Percentiles rank a stretch among this genome's conserved stretches.
Conservation (phyloP, 2,797 vertebrate species). For the Chromis chromis region DNA sequence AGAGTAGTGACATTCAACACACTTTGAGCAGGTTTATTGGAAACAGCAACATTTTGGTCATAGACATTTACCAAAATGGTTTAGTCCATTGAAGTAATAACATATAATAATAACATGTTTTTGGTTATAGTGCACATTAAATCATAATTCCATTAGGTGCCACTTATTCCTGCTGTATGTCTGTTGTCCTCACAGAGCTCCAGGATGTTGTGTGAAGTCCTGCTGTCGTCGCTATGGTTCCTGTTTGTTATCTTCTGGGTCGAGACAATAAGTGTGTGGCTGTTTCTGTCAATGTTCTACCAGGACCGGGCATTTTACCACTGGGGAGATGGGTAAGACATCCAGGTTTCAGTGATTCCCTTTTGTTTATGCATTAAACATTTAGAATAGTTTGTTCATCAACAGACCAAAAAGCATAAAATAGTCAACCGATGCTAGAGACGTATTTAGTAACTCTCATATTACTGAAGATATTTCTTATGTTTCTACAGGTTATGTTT, state of each 20-base stretch:
- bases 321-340: conserved; percentile 83
- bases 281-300: conserved; percentile 87
- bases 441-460: no score
- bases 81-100: no score
- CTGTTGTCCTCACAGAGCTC: conserved; percentile 48
- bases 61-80: no score
- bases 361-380: not conserved
- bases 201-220: conserved; percentile 88
- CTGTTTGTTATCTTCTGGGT: conserved; percentile 89
- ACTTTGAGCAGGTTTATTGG: not conserved
- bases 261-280: conserved; percentile 87
- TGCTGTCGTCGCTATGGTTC: conserved; percentile 87
- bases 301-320: conserved; percentile 84
- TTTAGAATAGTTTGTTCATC: not conserved
- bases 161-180: not conserved
- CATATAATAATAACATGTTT: no score
- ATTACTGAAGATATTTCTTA: no score
- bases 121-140: no score
- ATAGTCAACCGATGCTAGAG: no score
- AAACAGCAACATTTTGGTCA: no score
- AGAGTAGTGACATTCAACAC: not conserved
- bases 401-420: not conserved
- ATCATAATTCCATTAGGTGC: not conserved
- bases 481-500: no score
- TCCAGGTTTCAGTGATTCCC: not conserved